Conservation (phyloP, 1,140 invertebrate genomes). For the Maconellicoccus hirsutus region DNA sequence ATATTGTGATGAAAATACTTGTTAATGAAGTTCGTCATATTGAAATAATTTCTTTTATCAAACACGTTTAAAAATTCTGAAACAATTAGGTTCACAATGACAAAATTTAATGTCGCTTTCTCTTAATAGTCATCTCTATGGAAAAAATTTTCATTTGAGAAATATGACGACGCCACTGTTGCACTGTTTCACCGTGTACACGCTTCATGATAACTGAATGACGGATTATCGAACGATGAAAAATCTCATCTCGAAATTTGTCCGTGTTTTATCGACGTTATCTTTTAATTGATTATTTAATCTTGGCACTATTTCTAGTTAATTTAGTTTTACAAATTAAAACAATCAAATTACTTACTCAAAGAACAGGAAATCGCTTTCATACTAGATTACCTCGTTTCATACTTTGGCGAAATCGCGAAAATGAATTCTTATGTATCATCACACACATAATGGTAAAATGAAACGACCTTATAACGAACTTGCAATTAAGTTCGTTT, state of each 20-base stretch:
- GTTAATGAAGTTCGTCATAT: background rate
- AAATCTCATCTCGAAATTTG: background rate
- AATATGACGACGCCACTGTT: background rate
- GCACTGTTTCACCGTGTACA: background rate
- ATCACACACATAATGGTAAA: background rate
- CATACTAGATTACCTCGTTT: background rate
- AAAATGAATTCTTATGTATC: background rate
- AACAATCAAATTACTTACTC: background rate
- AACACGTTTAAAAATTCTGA: background rate
- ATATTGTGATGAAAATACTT: background rate
- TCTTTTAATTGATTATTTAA: background rate
- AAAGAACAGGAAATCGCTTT: background rate
- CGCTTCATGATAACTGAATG: no score
- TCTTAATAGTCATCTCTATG: background rate
- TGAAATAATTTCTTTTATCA: background rate
- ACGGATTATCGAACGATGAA: background rate
- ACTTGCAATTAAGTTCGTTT: background rate
- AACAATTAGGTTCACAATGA: no score
- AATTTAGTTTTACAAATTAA: no score
- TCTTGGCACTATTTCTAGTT: no score
- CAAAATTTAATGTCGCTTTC: background rate
- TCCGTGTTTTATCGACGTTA: no score
- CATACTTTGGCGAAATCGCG: background rate
- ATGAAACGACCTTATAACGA: background rate
- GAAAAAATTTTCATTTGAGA: background rate